Evolutionary conservation across 2,888 invertebrate genomes (phyloP).

Genomic region (Lypha dubia): DNA sequence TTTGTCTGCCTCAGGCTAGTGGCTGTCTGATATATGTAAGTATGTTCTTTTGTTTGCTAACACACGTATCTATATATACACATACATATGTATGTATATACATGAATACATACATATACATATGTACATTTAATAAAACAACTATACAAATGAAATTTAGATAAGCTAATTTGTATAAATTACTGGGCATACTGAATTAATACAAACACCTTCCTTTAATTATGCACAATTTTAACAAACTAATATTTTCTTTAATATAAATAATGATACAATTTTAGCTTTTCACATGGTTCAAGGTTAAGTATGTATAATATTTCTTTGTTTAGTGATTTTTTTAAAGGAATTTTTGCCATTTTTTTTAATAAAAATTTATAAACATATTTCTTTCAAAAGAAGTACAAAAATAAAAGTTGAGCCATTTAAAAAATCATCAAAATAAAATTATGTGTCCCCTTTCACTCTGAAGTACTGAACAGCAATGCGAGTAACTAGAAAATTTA

Average conservation of each 20-base stretch:
- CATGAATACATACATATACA: too few relatives aligned
- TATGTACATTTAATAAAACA: background rate
- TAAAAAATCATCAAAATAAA: too few relatives aligned
- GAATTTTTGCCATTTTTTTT: too few relatives aligned
- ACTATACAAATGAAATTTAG: conserved; percentile 14
- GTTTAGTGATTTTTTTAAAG: too few relatives aligned
- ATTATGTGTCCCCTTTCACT: too few relatives aligned
- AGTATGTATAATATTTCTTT: background rate
- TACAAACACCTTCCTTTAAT: conserved; percentile 9
- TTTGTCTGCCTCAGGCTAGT: background rate
- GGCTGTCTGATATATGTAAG: too few relatives aligned
- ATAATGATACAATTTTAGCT: conserved; percentile 5
- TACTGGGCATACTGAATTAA: background rate
- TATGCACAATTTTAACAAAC: background rate
- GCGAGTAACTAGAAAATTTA: background rate
- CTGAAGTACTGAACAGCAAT: too few relatives aligned
- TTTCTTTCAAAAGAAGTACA: too few relatives aligned
- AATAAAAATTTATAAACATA: too few relatives aligned
- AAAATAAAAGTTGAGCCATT: too few relatives aligned
- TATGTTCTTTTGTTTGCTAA: background rate
- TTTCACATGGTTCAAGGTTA: conserved; percentile 22
- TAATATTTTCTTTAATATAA: conserved; percentile 11
- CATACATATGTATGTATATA: too few relatives aligned
- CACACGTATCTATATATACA: conserved; percentile 24
- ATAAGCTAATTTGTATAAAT: conserved; percentile 16